Base-by-base conservation (phyloP, 2,888 invertebrate species). In the Lasiommata megera region DNA sequence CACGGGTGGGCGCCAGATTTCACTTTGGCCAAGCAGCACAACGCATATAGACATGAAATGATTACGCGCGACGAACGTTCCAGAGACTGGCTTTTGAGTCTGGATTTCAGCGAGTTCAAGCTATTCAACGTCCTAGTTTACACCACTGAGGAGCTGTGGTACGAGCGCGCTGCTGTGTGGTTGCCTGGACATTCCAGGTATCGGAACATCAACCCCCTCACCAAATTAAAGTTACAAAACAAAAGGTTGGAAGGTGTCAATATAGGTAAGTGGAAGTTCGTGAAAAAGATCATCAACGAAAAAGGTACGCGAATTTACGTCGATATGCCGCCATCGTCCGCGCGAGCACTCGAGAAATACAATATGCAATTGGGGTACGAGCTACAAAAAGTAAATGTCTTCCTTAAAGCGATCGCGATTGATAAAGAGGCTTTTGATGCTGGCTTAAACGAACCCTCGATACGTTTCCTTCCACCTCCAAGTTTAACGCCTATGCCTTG, bases 161-260 rank as follows among this genome's bases (percentile, higher is more conserved):
- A 80, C 64, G 87, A 89, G 62, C 77, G 89, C 1, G 88, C 85
- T 0, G 88, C 88, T 3, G 76, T 90, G 23, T 88, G 88, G 87
- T 71, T 90, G 17, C 88, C 87, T 1, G 86, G 85, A 6, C 86
- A 88, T 70, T 82, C 84, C 53, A 77, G 74, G 64, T 73, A 68
- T 56, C 71, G 74, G 23, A 73, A 74, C 54, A 69, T 84, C 29
- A 82, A 83, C 50, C 88, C 89, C 6, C 64, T 88, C 5, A 70
- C 70, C 0, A 88, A 88, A 56, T 76, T 90, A 1, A 78, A 75
- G 56, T 62, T 89, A 58, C 89, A 90, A 68, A 90, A 90, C 62
- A 78, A 65, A 54, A 61, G 69, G 6, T 62, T 84, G 17, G 72
- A 76, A 0, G 82, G 74, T 18, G 69, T 84, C 54, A 74, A 83